Conservation (phyloP, 2,888 invertebrate species). For the Lasioglossum calceatum region DNA sequence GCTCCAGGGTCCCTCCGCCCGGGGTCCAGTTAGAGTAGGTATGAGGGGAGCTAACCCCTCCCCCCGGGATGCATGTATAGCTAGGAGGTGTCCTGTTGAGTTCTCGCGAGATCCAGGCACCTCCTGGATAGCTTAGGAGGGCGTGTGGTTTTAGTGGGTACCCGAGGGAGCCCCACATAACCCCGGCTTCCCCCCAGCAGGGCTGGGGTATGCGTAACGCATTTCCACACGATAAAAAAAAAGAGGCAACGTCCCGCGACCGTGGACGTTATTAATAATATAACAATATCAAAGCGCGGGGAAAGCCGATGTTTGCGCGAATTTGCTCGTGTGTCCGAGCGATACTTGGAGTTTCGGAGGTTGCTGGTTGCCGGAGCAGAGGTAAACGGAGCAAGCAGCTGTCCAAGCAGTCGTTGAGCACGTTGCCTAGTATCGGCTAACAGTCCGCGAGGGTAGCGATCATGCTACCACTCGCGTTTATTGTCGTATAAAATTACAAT, state of each 20-base stretch:
- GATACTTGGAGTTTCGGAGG: neutral
- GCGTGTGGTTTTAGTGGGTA: no score
- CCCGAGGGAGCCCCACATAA: no score
- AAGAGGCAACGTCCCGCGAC: neutral
- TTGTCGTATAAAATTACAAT: constrained; percentile 55
- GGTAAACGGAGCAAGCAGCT: neutral
- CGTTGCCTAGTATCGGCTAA: constrained; percentile 42
- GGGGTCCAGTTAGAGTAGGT: no score
- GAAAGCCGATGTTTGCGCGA: neutral
- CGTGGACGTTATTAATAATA: constrained; percentile 16
- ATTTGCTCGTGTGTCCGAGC: neutral
- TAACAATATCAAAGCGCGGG: constrained; percentile 6
- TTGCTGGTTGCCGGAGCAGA: neutral
- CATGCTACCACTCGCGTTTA: constrained; percentile 26
- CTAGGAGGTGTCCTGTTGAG: no score
- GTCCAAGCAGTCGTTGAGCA: neutral
- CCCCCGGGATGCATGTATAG: no score
- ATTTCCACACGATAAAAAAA: no score
- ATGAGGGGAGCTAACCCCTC: no score
- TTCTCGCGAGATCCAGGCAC: no score
- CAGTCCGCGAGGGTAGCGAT: constrained; percentile 39
- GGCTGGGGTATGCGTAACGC: no score
- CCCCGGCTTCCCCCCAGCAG: no score
- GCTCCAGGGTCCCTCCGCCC: no score
- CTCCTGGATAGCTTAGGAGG: no score